A percentile compares a stretch with the other conserved stretches of the same genome.
These are phyloP conservation scores for Agrenia bidenticulata DNA, from an alignment of 2,888 invertebrate genomes.

Conservation along the genomic window DNA sequence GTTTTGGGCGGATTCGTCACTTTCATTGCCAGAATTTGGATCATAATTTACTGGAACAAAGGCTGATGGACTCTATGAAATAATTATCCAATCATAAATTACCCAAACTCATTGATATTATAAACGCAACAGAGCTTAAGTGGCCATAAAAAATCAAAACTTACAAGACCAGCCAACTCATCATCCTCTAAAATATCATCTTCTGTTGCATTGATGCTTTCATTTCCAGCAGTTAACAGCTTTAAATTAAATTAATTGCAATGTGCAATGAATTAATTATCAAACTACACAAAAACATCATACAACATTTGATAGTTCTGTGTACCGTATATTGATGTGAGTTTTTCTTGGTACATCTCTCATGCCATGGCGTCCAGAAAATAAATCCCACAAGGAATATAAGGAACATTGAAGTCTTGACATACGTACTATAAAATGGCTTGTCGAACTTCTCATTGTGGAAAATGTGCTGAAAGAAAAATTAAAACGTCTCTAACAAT, in stretches of 20 bases:
- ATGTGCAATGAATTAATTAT: too few relatives aligned
- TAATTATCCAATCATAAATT: constrained; percentile 14
- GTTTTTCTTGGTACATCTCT: constrained; percentile 69
- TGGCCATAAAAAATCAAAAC: too few relatives aligned
- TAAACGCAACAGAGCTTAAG: too few relatives aligned
- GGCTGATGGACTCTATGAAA: constrained; percentile 78
- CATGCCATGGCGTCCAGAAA: constrained; percentile 86
- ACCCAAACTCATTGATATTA: constrained; percentile 22
- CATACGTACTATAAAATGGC: constrained; percentile 93
- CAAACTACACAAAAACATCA: too few relatives aligned
- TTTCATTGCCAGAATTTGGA: constrained; percentile 72
- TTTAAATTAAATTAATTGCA: background rate
- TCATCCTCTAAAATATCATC: constrained; percentile 18
- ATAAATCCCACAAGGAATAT: constrained; percentile 86
- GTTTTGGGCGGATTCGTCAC: constrained; percentile 73
- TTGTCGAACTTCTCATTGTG: constrained; percentile 81
- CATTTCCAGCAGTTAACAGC: background rate
- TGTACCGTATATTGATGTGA: constrained; percentile 71
- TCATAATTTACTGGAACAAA: constrained; percentile 85
- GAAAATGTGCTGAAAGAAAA: constrained; percentile 71
- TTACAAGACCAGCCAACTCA: background rate
- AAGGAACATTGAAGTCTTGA: constrained; percentile 91
- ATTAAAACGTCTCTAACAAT: constrained; percentile 13
- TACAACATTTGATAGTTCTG: too few relatives aligned
- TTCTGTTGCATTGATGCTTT: constrained; percentile 12